Evolutionary conservation across 2,797 vertebrate species (phyloP).

Genomic region (Gallinago stenura): DNA sequence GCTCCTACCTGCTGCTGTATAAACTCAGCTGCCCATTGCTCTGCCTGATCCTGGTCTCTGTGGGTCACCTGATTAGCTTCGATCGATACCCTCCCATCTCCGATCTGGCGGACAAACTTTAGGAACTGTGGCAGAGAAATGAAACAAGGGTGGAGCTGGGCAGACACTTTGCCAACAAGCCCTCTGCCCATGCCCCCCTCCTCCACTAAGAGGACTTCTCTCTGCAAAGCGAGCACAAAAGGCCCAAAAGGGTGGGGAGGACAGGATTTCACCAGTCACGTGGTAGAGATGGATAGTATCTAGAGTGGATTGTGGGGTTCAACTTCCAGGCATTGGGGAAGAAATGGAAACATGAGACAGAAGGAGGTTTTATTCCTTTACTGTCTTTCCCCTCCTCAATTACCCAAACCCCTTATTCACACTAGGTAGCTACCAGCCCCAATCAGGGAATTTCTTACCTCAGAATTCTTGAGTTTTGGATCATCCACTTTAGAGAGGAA

Average conservation of each 20-base stretch:
- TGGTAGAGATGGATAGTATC: neutral
- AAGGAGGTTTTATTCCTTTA: neutral
- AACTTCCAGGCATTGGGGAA: neutral
- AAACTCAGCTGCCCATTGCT: slow-evolving; percentile 98
- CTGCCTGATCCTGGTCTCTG: slow-evolving; percentile 94
- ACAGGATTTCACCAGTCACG: neutral
- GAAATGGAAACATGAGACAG: neutral
- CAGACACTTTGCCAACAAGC: slow-evolving; percentile 40
- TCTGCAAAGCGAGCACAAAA: neutral
- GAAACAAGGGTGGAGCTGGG: slow-evolving; percentile 78
- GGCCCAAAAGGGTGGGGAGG: neutral
- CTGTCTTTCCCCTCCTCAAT: neutral
- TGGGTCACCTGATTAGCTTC: slow-evolving; percentile 94
- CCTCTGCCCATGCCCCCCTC: neutral
- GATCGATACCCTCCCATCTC: slow-evolving; percentile 98
- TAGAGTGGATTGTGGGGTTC: neutral
- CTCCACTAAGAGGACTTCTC: slow-evolving; percentile 15
- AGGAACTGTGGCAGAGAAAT: slow-evolving; percentile 91
- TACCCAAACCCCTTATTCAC: neutral
- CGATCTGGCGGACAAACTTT: slow-evolving; percentile 99
- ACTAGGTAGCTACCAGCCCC: neutral
- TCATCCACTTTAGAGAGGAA: slow-evolving; percentile 95
- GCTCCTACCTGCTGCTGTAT: slow-evolving; percentile 93
- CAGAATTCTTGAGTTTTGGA: slow-evolving; percentile 93
- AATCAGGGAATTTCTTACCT: slow-evolving; percentile 82